Base-by-base conservation (phyloP, 2,888 invertebrate species). In the Heliconius ismenius region DNA sequence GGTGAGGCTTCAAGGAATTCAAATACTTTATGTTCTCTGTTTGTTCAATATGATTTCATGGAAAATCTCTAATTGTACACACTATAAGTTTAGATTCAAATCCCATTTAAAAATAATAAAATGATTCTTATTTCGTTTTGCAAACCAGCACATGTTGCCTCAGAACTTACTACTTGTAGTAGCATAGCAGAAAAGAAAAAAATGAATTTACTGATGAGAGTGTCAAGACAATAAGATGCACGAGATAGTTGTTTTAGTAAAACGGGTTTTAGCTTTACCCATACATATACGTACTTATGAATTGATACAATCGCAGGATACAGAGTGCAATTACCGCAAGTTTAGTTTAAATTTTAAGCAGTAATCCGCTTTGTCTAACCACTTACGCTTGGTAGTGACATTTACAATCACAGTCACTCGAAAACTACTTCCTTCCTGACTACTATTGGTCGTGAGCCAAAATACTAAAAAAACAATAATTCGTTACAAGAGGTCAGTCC, bases 371-470 rank as follows among this genome's bases (percentile, higher is more conserved):
- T 73, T 43, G 73, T 73, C 62, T 60, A 24, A 62, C 72, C 72
- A 11, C 69, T 70, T 54, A 54, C 54, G 69, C 54, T 70, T 32
- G 21, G 36, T 39, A 32, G 69, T 70, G 69, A 54, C 69, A 54
- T 54, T 70, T 32, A 75, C 69, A 70, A 62, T 75, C 63, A 54
- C 64, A 75, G 67, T 69, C 49, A 49, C 32, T 70, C 62, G 75
- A 70, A 69, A 77, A 75, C 68, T 63, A 60, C 73, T 74, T 75
- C 74, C 77, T 77, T 77, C 74, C 77, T 65, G 18, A 9, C 49
- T 24, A 43, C 26, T 64, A 39, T 72, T 77, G 77, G 77, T 75
- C 63, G 70, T 70, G 32, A 72, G 77, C 77, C 77, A 77, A 75
- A 72, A 75, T 58, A 43, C 70, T 74, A 60, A 64, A 67, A 70